A percentile compares a stretch with the other conserved stretches of the same genome.
phyloP scores from a whole-genome alignment of 2,888 invertebrate species.

The Loripinus fragilis region DNA sequence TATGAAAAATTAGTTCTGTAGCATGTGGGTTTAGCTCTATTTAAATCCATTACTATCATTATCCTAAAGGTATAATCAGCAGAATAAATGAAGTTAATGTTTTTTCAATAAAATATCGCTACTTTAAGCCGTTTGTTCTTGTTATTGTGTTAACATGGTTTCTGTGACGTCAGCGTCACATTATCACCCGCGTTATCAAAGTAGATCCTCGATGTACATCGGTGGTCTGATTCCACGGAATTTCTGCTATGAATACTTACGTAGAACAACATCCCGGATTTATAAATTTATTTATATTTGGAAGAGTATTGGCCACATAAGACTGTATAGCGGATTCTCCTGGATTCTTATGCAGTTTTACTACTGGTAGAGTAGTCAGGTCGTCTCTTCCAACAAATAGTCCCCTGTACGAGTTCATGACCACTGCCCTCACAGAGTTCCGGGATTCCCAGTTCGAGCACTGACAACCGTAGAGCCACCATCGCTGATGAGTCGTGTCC shows the following conservation, averaged over 20 bases:
- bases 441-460: conserved; percentile 60
- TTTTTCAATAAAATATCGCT: too few species aligned
- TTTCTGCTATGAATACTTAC: conserved; percentile 41
- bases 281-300: conserved; percentile 54
- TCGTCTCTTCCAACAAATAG: conserved; percentile 62
- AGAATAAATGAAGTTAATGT: too few species aligned
- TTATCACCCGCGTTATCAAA: too few species aligned
- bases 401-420: conserved; percentile 64
- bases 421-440: conserved; percentile 57
- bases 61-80: too few species aligned
- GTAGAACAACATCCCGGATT: conserved; percentile 58
- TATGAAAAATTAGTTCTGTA: too few species aligned
- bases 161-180: too few species aligned
- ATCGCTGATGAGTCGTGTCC: conserved; percentile 56
- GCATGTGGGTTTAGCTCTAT: too few species aligned
- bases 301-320: conserved; percentile 58
- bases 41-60: too few species aligned
- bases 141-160: too few species aligned
- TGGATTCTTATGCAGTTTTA: conserved; percentile 59
- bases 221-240: too few species aligned
- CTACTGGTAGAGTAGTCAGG: conserved; percentile 56
- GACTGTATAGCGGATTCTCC: conserved; percentile 52
- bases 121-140: too few species aligned
- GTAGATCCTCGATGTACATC: too few species aligned
- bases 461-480: conserved; percentile 64